Base-by-base conservation (phyloP, 2,888 invertebrate species). In the Polietes domitor region DNA sequence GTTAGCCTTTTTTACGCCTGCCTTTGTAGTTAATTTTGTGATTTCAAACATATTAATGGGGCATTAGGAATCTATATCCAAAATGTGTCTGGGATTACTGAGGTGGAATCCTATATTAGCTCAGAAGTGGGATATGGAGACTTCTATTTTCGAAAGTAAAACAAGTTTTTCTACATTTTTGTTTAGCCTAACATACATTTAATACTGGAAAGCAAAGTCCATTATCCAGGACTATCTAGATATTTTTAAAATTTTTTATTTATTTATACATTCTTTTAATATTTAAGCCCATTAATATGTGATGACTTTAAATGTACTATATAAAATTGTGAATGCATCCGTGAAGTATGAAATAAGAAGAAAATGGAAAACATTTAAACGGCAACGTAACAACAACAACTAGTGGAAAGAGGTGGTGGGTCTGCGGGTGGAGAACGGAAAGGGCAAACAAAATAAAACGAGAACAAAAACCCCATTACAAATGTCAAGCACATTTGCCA, bases 401-500 rank as follows among this genome's bases (percentile, higher is more conserved):
- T 21, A 76, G n/a, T 17, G 41, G 50, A n/a, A 41, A 12, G 61
- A 28, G 32, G 21, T 4, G 24, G 19, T 77, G 50, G 63, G 21
- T 47, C 41, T 55, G 21, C n/a, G 61, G 24, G 47, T 2, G 70
- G 55, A 37, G 55, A 55, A 19, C 12, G 70, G 71, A 28, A 9
- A 47, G 73, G 71, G 41, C 50, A 82, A 37, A 76, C 10, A 37
- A n/a, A n/a, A 37, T 7, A 81, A 84, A 80, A 73, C 61, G 79
- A 80, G 79, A 47, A 84, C 84, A 84, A 81, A 80, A 84, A 76
- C 78, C 78, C 84, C 82, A 85, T 85, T 85, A 80, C 82, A 82
- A 85, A 85, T 85, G 85, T 82, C 85, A 85, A 82, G 85, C 85
- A 85, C 85, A 82, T 85, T 85, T 85, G 82, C 85, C 82, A 85